A percentile compares a stretch with the other conserved stretches of the same genome.
Conservation (phyloP, 2,113 vertebrate genomes). For the Myotis brandtii region DNA sequence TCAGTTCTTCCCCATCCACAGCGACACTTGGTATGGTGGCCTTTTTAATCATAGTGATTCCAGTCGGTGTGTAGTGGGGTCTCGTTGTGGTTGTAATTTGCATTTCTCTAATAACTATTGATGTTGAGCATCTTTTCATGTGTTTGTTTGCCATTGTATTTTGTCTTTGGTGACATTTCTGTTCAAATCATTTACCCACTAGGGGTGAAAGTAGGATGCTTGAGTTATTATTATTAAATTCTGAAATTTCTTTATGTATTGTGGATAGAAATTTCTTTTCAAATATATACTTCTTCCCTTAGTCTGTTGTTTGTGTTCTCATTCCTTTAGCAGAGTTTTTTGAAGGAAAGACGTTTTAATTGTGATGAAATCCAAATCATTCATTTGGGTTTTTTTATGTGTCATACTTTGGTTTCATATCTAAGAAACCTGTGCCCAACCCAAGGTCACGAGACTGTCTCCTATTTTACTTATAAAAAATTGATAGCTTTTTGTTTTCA, state of each 20-base stretch:
- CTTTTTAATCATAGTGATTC: not conserved
- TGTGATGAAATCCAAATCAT: not conserved
- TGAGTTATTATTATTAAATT: not conserved
- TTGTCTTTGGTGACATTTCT: not conserved
- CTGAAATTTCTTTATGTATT: not conserved
- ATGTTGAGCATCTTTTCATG: not conserved
- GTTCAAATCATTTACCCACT: not conserved
- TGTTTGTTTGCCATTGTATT: not conserved
- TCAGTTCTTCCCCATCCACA: not conserved
- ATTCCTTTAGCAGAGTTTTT: not conserved
- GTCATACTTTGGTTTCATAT: not conserved
- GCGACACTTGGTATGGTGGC: too few relatives aligned
- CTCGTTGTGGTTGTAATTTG: not conserved
- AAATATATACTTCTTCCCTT: not conserved
- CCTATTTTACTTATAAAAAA: not conserved
- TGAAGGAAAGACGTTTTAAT: not conserved
- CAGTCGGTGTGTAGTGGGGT: accelerated
- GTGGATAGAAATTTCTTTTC: not conserved
- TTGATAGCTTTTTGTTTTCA: not conserved
- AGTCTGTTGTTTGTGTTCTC: not conserved
- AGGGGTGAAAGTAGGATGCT: not conserved
- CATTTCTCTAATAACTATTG: not conserved
- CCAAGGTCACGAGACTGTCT: not conserved
- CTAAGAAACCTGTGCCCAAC: not conserved
- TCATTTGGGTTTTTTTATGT: not conserved